These are phyloP conservation scores for Drosophila fuyamai DNA, from an alignment of 1,140 invertebrate species.

Conservation along the genomic window DNA sequence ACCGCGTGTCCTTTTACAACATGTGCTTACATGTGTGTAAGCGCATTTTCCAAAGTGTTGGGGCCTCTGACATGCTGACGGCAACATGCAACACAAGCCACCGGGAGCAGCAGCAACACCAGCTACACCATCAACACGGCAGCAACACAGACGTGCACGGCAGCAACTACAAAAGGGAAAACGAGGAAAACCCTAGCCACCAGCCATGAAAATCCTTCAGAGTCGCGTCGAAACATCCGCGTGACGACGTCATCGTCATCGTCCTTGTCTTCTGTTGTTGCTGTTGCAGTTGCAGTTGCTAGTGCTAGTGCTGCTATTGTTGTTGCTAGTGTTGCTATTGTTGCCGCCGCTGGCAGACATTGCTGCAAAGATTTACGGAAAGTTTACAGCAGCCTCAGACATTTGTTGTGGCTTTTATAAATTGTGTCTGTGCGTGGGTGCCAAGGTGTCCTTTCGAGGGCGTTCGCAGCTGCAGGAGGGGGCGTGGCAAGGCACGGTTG, in stretches of 20 bases:
- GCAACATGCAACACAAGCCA: constrained; percentile 60
- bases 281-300: constrained; percentile 24
- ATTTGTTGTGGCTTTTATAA: constrained; percentile 81
- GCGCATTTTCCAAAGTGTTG: constrained; percentile 47
- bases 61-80: constrained; percentile 69
- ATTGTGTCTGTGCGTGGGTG: constrained; percentile 76
- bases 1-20: neutral
- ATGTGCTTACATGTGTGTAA: constrained; percentile 44
- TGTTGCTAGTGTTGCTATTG: constrained; percentile 16
- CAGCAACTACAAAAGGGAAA: constrained; percentile 38
- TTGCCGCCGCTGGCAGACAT: constrained; percentile 57
- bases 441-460: constrained; percentile 54
- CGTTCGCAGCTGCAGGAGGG: neutral
- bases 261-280: constrained; percentile 25
- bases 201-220: constrained; percentile 75
- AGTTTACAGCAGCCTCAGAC: constrained; percentile 79
- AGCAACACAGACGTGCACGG: constrained; percentile 20
- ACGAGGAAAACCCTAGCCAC: constrained; percentile 8
- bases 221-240: constrained; percentile 57
- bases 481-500: neutral
- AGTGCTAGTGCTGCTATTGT: constrained; percentile 8
- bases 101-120: constrained; percentile 24
- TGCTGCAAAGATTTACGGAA: constrained; percentile 76
- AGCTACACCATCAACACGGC: neutral
- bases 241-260: constrained; percentile 39